Evolutionary conservation across 2,888 invertebrate genomes (phyloP), one percentile per base, ranked within the genome.

Genomic region (Dioctria linearis): DNA sequence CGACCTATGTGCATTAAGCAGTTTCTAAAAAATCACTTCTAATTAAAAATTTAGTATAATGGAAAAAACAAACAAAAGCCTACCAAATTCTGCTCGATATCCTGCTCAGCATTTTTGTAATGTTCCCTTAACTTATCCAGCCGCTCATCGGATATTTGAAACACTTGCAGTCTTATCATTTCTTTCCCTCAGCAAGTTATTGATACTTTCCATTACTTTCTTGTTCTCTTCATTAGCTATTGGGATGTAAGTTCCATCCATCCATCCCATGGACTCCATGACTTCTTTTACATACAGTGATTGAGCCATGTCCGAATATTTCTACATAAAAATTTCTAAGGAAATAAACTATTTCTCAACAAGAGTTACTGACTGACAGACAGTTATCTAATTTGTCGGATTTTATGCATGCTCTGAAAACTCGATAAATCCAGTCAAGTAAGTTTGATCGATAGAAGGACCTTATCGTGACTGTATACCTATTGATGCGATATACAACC

Each of bases 181-280:
- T 83, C 91, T 92, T 57, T 89, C 85, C 40, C 90, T 89, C 71
- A 89, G 87, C 86, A 91, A 86, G 51, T 84, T 84, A 39, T 90
- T 90, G 82, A 92, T 88, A 85, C 92, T 85, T 61, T 85, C 83
- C 3, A 88, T 83, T 25, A 89, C 85, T 13, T 84, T 82, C 73
- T 86, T 85, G 86, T 96, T 96, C 85, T 93, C 93, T 63, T 92
- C 91, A 89, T 94, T 94, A 0, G 96, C 95, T 82, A 96, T 91
- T 3, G 96, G 96, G 84, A 95, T 91, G 85, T 93, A 93, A 81
- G 94, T 94, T 5, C 95, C 95, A 85, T 93, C 92, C 80, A 92
- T 91, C 94, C 94, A 95, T 3, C 95, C 95, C 81, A 95, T 90
- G 84, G 93, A 91, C 83, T 92, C 91, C 81, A 95, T 88, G 80